Evolutionary conservation across 2,888 invertebrate species (phyloP), one percentile per base, ranked within the genome.

Genomic region (Polyommatus iphigenia): DNA sequence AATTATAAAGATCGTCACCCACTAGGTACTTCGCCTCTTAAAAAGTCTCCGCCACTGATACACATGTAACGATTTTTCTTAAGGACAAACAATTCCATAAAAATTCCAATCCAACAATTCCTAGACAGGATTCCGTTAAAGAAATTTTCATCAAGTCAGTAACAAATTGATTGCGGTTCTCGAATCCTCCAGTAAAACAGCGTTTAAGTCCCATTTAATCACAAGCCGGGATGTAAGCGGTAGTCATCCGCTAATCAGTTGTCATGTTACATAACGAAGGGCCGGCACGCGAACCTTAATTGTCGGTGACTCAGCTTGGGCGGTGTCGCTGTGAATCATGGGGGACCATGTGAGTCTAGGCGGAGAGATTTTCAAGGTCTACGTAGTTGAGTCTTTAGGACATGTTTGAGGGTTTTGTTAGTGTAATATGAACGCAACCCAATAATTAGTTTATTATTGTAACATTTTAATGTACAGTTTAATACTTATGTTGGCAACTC

Each of bases 221-320:
- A 59, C 13, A 59, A 5, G 59, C 59, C 20, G 20, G 8, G 59
- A 59, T 54, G 54, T 59, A 59, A 59, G n/a, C 59, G 20, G 59
- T 59, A 59, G 59, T 67, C 29, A 32, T 29, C 67, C 67, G 29
- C 67, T 67, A 67, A 67, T 67, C 67, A 67, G 67, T 32, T 67
- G 67, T 67, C 67, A 67, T 67, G 29, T 67, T 67, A 29, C 13
- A 6, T 32, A 67, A 67, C 29, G 29, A 29, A 32, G 18, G 67
- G 67, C 29, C 67, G 67, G 67, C 67, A 67, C 67, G 67, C 67
- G 67, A 67, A 32, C 62, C 29, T 15, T 67, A 67, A 67, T 67
- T 67, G 29, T 29, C 29, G 67, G 29, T 67, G 67, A 67, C 29
- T 67, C 67, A 67, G 62, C 62, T 15, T 29, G 67, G 67, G 67